Evolutionary conservation across 1,140 invertebrate genomes (phyloP).

Genomic region (Apolygus lucorum): DNA sequence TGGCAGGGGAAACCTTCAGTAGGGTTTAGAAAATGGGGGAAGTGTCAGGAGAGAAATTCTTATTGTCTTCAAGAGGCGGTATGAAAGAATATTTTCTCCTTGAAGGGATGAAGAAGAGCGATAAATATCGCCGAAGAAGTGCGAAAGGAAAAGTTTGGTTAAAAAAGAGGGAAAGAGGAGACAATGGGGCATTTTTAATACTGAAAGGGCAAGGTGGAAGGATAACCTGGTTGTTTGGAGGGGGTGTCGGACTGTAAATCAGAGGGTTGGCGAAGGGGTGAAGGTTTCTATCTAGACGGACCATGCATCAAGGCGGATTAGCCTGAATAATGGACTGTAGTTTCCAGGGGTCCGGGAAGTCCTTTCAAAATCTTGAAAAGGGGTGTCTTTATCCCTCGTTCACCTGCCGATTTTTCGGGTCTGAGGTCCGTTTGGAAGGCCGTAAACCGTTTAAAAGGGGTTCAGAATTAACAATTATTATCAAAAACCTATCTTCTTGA

Average conservation of each 20-base stretch:
- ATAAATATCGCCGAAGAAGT: constrained; percentile 4
- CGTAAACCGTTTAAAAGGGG: no score
- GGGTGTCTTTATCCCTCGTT: no score
- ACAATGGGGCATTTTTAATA: constrained; percentile 23
- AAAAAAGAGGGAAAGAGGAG: no score
- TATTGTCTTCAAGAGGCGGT: constrained; percentile 13
- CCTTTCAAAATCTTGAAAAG: not conserved
- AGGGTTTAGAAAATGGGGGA: not conserved
- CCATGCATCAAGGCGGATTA: constrained; percentile 28
- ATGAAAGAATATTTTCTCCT: constrained; percentile 9
- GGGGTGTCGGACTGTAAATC: constrained; percentile 9
- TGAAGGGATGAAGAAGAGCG: not conserved
- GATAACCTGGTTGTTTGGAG: not conserved
- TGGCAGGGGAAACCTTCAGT: no score
- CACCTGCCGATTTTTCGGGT: no score
- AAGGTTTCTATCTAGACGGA: constrained; percentile 19
- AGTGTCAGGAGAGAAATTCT: not conserved
- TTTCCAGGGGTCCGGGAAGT: not conserved
- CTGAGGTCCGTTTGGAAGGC: no score
- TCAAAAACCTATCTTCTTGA: no score
- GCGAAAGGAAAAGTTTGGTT: constrained; percentile 20
- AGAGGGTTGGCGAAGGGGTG: not conserved
- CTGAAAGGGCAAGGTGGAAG: not conserved
- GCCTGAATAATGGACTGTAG: constrained; percentile 26
- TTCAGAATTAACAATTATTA: no score